Percentiles rank a stretch among this genome's conserved stretches.
phyloP scores from a whole-genome alignment of 2,888 invertebrate species.

The Lepidocyrtoides sp. region DNA sequence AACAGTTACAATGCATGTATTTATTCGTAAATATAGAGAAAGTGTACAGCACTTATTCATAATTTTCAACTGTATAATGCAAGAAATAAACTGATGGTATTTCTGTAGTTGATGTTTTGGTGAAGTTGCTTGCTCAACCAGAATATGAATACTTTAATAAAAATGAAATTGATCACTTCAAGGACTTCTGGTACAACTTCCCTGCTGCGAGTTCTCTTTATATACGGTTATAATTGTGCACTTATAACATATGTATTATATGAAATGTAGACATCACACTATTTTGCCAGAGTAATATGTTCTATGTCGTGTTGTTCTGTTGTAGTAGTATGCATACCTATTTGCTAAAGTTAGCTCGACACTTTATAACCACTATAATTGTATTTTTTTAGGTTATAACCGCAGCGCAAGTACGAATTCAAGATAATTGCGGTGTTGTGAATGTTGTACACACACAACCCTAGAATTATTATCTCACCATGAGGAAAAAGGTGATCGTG shows the following conservation, averaged over 20 bases:
- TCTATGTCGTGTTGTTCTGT: background rate
- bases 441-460: conserved; percentile 35
- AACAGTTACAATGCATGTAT: too few relatives aligned
- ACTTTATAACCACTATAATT: conserved; percentile 19
- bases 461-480: conserved; percentile 68
- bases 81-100: background rate
- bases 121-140: conserved; percentile 21
- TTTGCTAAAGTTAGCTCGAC: background rate
- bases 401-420: conserved; percentile 49
- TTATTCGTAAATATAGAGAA: conserved; percentile 19
- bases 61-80: background rate
- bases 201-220: background rate
- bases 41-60: background rate
- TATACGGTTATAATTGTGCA: background rate
- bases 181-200: conserved; percentile 42
- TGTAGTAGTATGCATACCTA: background rate
- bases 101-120: background rate
- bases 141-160: background rate
- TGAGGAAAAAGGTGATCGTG: conserved; percentile 47
- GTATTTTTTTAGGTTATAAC: conserved; percentile 17
- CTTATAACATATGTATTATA: background rate
- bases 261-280: background rate
- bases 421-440: conserved; percentile 58
- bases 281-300: background rate
- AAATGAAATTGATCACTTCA: conserved; percentile 34